These are phyloP conservation scores for Ascaphus truei DNA, from an alignment of 2,113 vertebrate genomes.

Conservation along the genomic window DNA sequence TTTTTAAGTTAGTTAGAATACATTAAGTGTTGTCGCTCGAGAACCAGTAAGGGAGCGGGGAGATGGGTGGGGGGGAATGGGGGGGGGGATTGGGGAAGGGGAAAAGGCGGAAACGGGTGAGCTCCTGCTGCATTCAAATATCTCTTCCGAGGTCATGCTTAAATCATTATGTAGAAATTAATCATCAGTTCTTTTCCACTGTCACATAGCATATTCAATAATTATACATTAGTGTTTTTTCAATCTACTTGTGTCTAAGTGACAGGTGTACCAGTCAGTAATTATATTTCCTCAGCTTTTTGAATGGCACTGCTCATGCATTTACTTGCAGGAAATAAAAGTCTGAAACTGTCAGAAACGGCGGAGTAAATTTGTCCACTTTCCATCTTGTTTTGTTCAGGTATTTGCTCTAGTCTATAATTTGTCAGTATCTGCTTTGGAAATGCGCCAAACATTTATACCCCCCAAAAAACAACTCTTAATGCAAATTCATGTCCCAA, in stretches of 20 bases:
- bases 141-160: constrained; percentile 40
- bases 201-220: constrained; percentile 45
- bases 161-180: constrained; percentile 44
- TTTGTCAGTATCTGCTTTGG: neutral
- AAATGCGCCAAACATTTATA: neutral
- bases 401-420: constrained; percentile 40
- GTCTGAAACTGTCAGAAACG: constrained; percentile 45
- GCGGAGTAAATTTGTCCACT: constrained; percentile 39
- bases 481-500: neutral
- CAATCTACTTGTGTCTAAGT: constrained; percentile 48
- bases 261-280: constrained; percentile 46
- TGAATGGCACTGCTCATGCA: constrained; percentile 44
- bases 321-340: constrained; percentile 43
- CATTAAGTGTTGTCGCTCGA: too few relatives aligned
- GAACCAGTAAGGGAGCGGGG: too few relatives aligned
- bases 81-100: too few relatives aligned
- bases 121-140: too few relatives aligned
- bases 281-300: constrained; percentile 39
- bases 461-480: neutral
- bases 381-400: constrained; percentile 45
- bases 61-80: too few relatives aligned
- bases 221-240: constrained; percentile 48
- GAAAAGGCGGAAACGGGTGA: too few relatives aligned
- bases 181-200: constrained; percentile 41
- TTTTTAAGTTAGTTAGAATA: too few relatives aligned